Percentiles rank a stretch among this genome's conserved stretches.
Conservation (phyloP, 2,888 invertebrate genomes). For the Perizoma flavofasciatum region DNA sequence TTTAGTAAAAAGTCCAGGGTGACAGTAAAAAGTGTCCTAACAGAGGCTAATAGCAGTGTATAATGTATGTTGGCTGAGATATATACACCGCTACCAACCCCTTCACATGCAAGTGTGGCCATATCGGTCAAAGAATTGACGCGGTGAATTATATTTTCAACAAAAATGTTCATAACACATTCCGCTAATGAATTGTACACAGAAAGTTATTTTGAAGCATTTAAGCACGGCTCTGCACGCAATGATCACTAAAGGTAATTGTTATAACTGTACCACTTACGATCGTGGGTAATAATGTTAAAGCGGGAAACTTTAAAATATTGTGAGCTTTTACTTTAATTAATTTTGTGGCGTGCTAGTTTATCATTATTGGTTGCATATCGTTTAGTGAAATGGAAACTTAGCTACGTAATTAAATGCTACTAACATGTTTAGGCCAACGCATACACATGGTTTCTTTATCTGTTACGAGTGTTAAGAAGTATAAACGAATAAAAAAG, state of each 20-base stretch:
- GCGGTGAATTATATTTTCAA: not conserved
- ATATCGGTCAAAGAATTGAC: not conserved
- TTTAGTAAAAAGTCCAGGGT: too few species aligned
- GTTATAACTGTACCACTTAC: constrained; percentile 40
- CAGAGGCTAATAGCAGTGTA: too few species aligned
- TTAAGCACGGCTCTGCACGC: constrained; percentile 40
- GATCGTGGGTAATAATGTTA: constrained; percentile 23
- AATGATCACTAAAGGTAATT: constrained; percentile 45
- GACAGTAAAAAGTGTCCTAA: too few species aligned
- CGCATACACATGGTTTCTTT: too few species aligned
- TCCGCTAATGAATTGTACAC: constrained; percentile 31
- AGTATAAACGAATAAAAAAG: too few species aligned
- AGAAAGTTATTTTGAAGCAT: constrained; percentile 39
- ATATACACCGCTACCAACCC: too few species aligned
- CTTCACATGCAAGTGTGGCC: too few species aligned
- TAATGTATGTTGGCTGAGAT: too few species aligned
- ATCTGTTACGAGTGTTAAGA: too few species aligned
- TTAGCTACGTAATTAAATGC: too few species aligned
- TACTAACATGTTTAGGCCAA: too few species aligned
- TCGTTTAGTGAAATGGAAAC: too few species aligned
- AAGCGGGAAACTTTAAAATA: constrained; percentile 16
- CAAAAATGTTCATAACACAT: constrained; percentile 17
- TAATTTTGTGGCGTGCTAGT: constrained; percentile 16
- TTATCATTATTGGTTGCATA: not conserved
- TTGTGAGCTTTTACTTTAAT: constrained; percentile 22